A percentile compares a stretch with the other conserved stretches of the same genome.
These are phyloP conservation scores for Caenorhabditis uteleia DNA, from an alignment of 2,888 invertebrate species.

Conservation along the genomic window DNA sequence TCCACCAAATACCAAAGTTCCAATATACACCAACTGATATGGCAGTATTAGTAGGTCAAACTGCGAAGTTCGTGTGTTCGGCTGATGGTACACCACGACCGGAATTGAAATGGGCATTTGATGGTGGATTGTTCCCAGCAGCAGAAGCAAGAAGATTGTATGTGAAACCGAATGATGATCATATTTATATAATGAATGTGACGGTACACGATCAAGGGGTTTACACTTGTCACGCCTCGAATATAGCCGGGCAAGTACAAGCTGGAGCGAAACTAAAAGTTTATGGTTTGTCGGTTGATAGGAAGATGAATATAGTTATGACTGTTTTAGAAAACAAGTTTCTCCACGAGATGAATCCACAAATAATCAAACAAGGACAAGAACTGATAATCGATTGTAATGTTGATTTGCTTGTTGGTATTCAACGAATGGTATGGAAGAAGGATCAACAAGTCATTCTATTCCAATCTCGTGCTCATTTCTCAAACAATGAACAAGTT, in stretches of 20 bases:
- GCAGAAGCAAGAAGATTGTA: conserved; percentile 47
- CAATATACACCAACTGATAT: conserved; percentile 45
- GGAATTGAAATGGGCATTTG: conserved; percentile 50
- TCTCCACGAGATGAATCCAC: conserved; percentile 10
- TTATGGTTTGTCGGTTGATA: conserved; percentile 17
- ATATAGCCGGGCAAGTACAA: conserved; percentile 39
- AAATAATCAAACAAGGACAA: conserved; percentile 15
- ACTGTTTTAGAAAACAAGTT: conserved; percentile 23
- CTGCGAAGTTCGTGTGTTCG: conserved; percentile 49
- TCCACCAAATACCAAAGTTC: conserved; percentile 47
- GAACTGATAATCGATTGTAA: conserved; percentile 39
- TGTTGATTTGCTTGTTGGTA: conserved; percentile 20
- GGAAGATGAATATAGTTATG: background rate
- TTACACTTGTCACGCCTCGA: conserved; percentile 51
- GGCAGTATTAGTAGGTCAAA: conserved; percentile 45
- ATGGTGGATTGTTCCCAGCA: conserved; percentile 46
- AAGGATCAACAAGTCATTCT: conserved; percentile 15
- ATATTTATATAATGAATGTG: conserved; percentile 49
- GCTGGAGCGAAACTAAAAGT: conserved; percentile 42
- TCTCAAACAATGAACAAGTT: conserved; percentile 13
- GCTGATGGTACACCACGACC: conserved; percentile 49
- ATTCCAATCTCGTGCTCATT: conserved; percentile 7
- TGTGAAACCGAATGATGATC: conserved; percentile 47
- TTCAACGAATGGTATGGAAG: conserved; percentile 33
- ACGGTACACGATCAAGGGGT: conserved; percentile 42